Evolutionary conservation across 2,888 invertebrate species (phyloP).

Genomic region (Blastobasis adustella): DNA sequence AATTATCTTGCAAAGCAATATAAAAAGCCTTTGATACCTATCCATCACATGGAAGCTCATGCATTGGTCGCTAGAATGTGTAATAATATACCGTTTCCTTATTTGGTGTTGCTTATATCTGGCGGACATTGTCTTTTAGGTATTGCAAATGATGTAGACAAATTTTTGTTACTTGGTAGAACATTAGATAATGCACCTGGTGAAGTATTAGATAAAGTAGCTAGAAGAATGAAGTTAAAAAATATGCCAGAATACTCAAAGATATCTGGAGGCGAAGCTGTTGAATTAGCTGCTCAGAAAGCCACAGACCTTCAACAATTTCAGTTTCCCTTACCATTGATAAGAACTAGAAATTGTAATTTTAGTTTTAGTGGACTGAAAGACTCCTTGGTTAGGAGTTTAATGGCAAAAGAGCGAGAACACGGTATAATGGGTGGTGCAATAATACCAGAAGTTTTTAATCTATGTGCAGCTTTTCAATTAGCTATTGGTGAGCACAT

Average conservation of each 20-base stretch:
- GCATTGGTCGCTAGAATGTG: conserved; percentile 90
- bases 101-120: conserved; percentile 90
- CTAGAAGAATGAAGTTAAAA: conserved; percentile 87
- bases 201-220: conserved; percentile 94
- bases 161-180: conserved; percentile 87
- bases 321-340: conserved; percentile 79
- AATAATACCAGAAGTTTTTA: conserved; percentile 82
- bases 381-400: conserved; percentile 71
- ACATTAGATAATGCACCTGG: conserved; percentile 92
- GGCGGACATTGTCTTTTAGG: conserved; percentile 94
- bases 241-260: conserved; percentile 83
- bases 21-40: conserved; percentile 90
- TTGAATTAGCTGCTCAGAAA: conserved; percentile 85
- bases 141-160: conserved; percentile 81
- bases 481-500: conserved; percentile 84
- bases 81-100: conserved; percentile 86
- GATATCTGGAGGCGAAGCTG: conserved; percentile 88
- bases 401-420: conserved; percentile 74
- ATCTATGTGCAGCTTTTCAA: conserved; percentile 92
- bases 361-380: conserved; percentile 93
- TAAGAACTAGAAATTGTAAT: conserved; percentile 83
- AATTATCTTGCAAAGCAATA: conserved; percentile 80
- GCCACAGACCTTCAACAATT: conserved; percentile 79
- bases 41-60: conserved; percentile 99
- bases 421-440: conserved; percentile 77